Evolutionary conservation across 1,140 invertebrate species (phyloP), one percentile per base, ranked within the genome.

Genomic region (Cyrtorhinus lividipennis): DNA sequence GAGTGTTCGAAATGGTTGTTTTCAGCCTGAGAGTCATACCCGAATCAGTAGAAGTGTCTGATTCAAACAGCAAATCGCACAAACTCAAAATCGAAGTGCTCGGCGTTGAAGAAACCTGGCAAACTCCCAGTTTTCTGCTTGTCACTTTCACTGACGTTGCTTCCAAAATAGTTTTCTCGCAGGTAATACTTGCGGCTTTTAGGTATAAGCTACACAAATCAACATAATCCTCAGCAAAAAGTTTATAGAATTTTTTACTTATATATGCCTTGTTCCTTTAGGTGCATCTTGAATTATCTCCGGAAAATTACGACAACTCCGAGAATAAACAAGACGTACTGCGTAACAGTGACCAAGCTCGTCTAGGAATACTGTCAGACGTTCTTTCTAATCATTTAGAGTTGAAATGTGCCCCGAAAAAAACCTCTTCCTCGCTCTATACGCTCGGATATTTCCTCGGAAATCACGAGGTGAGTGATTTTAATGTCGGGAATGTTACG

Each of bases 101-200:
- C 26, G 88, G 86, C 0, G 83, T 82, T 0, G 88, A 92, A 69
- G 86, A 90, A 71, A 89, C 86, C 0, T 89, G 87, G 85, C 83
- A 89, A 30, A 90, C 86, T 2, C 88, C 88, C 1, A 87, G 87
- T 65, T 77, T 92, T 56, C 74, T 92, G 56, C 75, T 87, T 24
- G 88, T 87, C 0, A 81, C 65, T 76, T 20, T 78, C 83, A 62
- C 72, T 78, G 10, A 78, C 72, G 38, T 81, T 76, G 22, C 78
- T 12, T 88, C 88, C 20, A 80, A 80, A 65, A 84, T 85, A 1
- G 80, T 93, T 2, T 90, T 93, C 69, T 92, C 88, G 1, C 88
- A 92, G 77, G 85, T 86, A 69, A 38, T 24, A 48, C 25, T n/a
- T n/a, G n/a, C n/a, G n/a, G n/a, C n/a, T n/a, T n/a, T n/a, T n/a